Evolutionary conservation across 2,888 invertebrate species (phyloP).

Genomic region (Polydrusus pterygomalis): DNA sequence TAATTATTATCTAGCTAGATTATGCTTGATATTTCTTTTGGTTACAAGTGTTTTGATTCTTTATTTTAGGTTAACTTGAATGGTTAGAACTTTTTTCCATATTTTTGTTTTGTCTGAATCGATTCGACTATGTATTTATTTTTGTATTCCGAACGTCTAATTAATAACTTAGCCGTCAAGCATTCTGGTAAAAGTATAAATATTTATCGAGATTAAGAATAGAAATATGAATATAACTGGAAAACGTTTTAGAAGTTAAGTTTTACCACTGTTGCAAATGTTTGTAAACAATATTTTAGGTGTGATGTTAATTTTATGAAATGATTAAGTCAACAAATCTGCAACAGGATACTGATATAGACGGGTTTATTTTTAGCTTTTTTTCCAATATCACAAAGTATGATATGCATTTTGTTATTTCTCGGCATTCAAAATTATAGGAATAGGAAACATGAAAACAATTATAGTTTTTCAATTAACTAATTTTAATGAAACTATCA

Average conservation of each 20-base stretch:
- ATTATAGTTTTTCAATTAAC: too few species aligned
- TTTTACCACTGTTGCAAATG: neutral
- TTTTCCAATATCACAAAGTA: too few species aligned
- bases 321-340: too few species aligned
- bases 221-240: neutral
- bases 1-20: neutral
- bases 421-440: too few species aligned
- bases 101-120: slow-evolving; percentile 1
- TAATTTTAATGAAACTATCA: too few species aligned
- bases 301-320: too few species aligned
- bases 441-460: too few species aligned
- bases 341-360: too few species aligned
- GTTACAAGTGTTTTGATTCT: neutral
- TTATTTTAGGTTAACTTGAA: too few species aligned
- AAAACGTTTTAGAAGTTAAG: neutral
- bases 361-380: too few species aligned
- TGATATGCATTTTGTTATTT: too few species aligned
- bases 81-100: neutral
- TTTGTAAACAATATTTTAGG: neutral
- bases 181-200: neutral
- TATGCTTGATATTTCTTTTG: neutral
- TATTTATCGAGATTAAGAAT: neutral
- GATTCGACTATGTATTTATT: neutral
- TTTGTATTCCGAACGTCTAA: neutral
- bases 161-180: slow-evolving; percentile 3